These are phyloP conservation scores for Scopus umbretta DNA, from an alignment of 2,113 vertebrate species.

Conservation along the genomic window DNA sequence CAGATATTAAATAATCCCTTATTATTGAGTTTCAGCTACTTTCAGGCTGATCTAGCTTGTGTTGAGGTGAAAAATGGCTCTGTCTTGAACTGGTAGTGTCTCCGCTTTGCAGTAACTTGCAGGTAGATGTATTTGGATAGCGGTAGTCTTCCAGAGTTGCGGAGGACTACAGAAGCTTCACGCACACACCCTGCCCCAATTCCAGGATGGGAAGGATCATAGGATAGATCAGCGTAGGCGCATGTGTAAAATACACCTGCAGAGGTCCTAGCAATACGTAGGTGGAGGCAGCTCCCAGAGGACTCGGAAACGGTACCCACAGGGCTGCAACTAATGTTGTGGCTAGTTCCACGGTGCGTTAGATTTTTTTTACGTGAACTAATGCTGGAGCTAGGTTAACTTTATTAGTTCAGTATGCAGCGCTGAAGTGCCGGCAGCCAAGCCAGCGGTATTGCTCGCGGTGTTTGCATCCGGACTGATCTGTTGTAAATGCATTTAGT, in stretches of 20 bases:
- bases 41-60: not conserved
- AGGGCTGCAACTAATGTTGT: not conserved
- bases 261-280: fast-evolving
- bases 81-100: not conserved
- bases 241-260: not conserved
- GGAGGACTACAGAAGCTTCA: not conserved
- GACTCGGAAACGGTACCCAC: fast-evolving
- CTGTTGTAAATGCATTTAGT: not conserved
- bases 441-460: not conserved
- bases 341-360: not conserved
- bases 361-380: fast-evolving
- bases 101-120: fast-evolving
- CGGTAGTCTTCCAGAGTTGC: not conserved
- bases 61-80: not conserved
- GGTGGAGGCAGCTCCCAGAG: not conserved
- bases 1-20: not conserved
- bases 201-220: not conserved
- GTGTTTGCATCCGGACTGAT: not conserved
- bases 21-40: not conserved
- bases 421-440: not conserved
- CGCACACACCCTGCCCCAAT: fast-evolving
- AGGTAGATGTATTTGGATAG: not conserved
- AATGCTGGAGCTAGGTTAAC: not conserved
- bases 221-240: not conserved
- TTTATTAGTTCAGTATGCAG: not conserved